A percentile compares a stretch with the other conserved stretches of the same genome.
These are phyloP conservation scores for Aviceda subcristata DNA, from an alignment of 2,113 vertebrate genomes.

Conservation along the genomic window DNA sequence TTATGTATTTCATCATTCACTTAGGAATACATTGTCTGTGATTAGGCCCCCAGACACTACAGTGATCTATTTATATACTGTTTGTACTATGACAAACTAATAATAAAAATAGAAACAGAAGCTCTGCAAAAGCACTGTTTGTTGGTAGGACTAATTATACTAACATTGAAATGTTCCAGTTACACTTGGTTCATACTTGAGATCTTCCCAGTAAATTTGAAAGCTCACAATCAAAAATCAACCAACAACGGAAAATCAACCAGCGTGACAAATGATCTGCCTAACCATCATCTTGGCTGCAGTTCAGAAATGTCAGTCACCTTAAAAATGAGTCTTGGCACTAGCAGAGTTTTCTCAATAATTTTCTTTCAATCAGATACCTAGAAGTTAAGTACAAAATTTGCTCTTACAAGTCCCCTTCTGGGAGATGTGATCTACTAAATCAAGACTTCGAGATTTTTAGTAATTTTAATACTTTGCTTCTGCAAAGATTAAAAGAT, in stretches of 20 bases:
- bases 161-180: not conserved
- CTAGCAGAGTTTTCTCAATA: not conserved
- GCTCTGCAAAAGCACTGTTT: not conserved
- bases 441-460: not conserved
- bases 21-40: not conserved
- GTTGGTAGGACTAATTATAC: not conserved
- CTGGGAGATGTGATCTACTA: not conserved
- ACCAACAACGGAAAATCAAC: not conserved
- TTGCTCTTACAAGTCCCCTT: not conserved
- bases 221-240: not conserved
- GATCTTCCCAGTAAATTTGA: not conserved
- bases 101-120: not conserved
- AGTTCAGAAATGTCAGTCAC: not conserved
- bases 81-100: not conserved
- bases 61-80: not conserved
- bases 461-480: not conserved
- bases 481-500: not conserved
- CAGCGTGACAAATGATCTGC: fast-evolving
- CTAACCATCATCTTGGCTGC: not conserved
- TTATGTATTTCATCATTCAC: not conserved
- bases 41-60: not conserved
- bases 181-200: not conserved
- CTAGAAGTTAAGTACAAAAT: not conserved
- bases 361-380: not conserved
- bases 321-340: not conserved